Conservation (phyloP, 2,888 invertebrate species). For the Ectemnius continuus region DNA sequence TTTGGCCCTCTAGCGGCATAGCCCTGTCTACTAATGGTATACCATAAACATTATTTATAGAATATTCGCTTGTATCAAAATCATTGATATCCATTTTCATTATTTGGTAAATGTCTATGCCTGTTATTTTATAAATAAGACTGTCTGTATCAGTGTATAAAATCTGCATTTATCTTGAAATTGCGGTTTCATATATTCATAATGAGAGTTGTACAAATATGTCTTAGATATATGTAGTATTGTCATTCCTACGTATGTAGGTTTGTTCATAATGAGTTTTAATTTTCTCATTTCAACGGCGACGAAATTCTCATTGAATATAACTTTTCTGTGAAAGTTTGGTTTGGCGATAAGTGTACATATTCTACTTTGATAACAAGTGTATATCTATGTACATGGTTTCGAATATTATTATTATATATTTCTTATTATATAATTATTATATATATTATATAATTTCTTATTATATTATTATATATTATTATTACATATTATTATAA, state of each 20-base stretch:
- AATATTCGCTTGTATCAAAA: slow-evolving; percentile 65
- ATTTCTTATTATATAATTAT: too few species aligned
- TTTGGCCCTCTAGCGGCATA: too few species aligned
- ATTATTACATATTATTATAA: too few species aligned
- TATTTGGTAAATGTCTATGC: slow-evolving; percentile 69
- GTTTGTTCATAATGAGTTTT: slow-evolving; percentile 62
- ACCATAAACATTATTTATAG: slow-evolving; percentile 23
- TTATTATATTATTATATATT: too few species aligned
- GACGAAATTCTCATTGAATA: neutral
- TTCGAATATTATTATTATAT: slow-evolving; percentile 53
- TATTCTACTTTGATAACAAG: slow-evolving; percentile 60
- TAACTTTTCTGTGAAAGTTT: slow-evolving; percentile 66
- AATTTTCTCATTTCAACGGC: slow-evolving; percentile 20
- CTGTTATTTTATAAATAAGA: slow-evolving; percentile 63
- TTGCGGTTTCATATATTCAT: slow-evolving; percentile 56
- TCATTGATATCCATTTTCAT: slow-evolving; percentile 51
- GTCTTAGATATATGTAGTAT: slow-evolving; percentile 65
- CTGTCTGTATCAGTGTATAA: slow-evolving; percentile 67
- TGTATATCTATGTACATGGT: slow-evolving; percentile 71
- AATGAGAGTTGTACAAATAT: slow-evolving; percentile 68
- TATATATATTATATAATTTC: too few species aligned
- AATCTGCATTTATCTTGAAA: slow-evolving; percentile 58
- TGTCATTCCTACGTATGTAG: slow-evolving; percentile 63
- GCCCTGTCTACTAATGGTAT: slow-evolving; percentile 36
- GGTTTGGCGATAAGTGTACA: slow-evolving; percentile 56